Evolutionary conservation across 2,888 invertebrate species (phyloP), one percentile per base, ranked within the genome.

Genomic region (Oscheius myriophilus): DNA sequence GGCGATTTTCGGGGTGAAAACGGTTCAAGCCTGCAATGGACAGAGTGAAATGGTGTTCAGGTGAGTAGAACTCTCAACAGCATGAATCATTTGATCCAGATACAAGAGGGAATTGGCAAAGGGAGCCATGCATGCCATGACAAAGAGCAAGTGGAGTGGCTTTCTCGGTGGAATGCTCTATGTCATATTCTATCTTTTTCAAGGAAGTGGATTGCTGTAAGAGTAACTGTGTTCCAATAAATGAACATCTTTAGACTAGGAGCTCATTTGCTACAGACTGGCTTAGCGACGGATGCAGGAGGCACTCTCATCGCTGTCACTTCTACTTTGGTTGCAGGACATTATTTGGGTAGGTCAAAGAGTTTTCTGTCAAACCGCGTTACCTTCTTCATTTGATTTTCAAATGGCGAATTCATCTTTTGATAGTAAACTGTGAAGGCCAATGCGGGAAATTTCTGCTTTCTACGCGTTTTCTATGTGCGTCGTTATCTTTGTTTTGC

Each of bases 11-110:
- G 81, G 82, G 4, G 81, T 82, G 25, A 51, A 81, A 54, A 82
- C 82, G 3, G 82, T 82, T 7, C 82, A 82, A 66, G 79, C 81
- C 14, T 76, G 76, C 67, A 82, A 82, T 53, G 82, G 82, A 33
- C 82, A 82, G 52, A 70, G 76, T 33, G 80, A 79, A 25, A 81
- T 81, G 78, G 78, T 81, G 9, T 65, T 69, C 45, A 74, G 71
- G 63, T 73, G 33, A 33, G 33, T 6, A 33, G 9, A 9, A 33
- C 3, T 33, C 4, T 6, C 3, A 9, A 33, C 3, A 9, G 3
- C 3, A 6, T 33, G 33, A 9, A 33, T 6, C 9, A 33, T 25
- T 16, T 9, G 16, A 53, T n/a, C 65, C 45, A 74, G 72, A 57
- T 81, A 81, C 65, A 52, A 67, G 2, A 49, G 25, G 2, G 74